These are phyloP conservation scores for Gallinago media DNA, from an alignment of 2,113 vertebrate genomes.

Conservation along the genomic window DNA sequence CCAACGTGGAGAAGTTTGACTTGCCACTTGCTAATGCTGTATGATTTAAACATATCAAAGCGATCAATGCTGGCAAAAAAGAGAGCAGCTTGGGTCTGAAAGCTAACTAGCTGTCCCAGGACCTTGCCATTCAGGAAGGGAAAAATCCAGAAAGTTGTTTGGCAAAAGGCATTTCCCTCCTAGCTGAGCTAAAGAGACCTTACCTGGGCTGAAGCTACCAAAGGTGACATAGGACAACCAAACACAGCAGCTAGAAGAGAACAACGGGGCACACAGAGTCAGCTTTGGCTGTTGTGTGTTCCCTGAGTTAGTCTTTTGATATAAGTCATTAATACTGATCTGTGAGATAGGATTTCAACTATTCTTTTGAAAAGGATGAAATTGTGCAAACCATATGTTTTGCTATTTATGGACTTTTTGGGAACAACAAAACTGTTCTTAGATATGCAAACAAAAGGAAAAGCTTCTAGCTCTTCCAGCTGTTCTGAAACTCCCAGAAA, in stretches of 20 bases:
- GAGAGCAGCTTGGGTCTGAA: not conserved
- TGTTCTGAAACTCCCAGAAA: not conserved
- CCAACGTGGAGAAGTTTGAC: not conserved
- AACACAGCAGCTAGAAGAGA: not conserved
- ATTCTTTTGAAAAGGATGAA: not conserved
- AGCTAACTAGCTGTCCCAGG: not conserved
- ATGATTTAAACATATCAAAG: not conserved
- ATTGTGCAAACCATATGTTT: not conserved
- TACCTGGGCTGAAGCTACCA: not conserved
- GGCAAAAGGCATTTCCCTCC: not conserved
- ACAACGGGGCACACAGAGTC: accelerated
- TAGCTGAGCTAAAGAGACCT: not conserved
- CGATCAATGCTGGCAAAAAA: not conserved
- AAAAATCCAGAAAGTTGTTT: not conserved
- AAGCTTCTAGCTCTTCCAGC: not conserved
- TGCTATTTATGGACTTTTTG: not conserved
- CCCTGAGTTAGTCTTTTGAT: not conserved
- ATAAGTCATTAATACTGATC: not conserved
- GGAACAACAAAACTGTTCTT: not conserved
- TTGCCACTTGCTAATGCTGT: not conserved
- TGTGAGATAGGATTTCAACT: not conserved
- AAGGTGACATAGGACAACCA: not conserved
- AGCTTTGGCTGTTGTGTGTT: not conserved
- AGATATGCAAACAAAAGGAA: not conserved
- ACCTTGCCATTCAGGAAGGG: not conserved